A percentile compares a stretch with the other conserved stretches of the same genome.
Evolutionary conservation across 2,797 vertebrate species (phyloP).

Genomic region (Pseudochirops cupreus): DNA sequence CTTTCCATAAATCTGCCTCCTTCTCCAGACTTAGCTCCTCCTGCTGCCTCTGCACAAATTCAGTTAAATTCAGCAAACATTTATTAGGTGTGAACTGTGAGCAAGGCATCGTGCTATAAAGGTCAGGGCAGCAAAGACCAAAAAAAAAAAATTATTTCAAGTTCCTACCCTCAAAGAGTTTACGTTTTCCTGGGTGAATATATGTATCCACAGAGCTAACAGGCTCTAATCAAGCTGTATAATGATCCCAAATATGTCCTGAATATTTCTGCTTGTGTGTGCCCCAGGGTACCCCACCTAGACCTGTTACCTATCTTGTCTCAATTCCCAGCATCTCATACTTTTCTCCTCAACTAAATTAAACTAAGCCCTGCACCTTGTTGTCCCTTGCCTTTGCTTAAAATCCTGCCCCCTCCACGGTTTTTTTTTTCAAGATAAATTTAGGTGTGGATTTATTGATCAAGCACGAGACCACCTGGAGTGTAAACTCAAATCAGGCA

Average conservation of each 20-base stretch:
- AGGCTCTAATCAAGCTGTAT: neutral
- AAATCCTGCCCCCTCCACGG: neutral
- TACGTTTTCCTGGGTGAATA: neutral
- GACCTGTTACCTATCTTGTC: neutral
- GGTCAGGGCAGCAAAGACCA: neutral
- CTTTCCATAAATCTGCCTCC: neutral
- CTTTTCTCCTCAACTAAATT: neutral
- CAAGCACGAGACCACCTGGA: too few species aligned
- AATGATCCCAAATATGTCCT: neutral
- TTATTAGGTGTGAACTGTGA: neutral
- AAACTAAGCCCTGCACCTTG: neutral
- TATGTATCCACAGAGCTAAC: neutral
- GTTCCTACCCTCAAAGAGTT: neutral
- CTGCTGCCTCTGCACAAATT: neutral
- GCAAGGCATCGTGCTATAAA: neutral
- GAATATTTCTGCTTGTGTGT: neutral
- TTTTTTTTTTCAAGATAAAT: neutral
- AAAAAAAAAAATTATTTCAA: neutral
- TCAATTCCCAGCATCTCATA: neutral
- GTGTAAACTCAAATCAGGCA: too few species aligned
- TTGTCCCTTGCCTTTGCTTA: neutral
- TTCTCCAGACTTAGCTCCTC: neutral
- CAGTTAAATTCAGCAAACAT: neutral
- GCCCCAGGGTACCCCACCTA: neutral
- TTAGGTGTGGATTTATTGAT: too few species aligned